phyloP scores from a whole-genome alignment of 2,113 vertebrate species.

The Otus sunia region DNA sequence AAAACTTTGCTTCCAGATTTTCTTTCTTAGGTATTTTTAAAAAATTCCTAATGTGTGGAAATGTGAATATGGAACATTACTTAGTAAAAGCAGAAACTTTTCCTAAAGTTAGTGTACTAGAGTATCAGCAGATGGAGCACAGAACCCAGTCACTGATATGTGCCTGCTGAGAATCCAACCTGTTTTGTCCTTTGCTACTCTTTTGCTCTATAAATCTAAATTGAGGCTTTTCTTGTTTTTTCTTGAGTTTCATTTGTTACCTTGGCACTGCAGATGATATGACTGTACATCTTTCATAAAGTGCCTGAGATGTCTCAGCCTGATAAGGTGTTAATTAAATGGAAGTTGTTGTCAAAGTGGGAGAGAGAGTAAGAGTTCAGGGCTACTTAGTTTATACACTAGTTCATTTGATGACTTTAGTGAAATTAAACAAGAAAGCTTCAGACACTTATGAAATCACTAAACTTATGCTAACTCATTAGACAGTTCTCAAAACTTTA shows the following conservation, averaged over 20 bases:
- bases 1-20: neutral
- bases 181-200: neutral
- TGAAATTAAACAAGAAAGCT: neutral
- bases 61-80: neutral
- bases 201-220: neutral
- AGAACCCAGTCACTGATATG: neutral
- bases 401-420: neutral
- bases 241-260: slow-evolving; percentile 28
- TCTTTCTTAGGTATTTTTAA: neutral
- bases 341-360: neutral
- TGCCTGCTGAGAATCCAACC: neutral
- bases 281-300: neutral
- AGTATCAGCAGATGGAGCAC: neutral
- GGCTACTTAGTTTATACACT: neutral
- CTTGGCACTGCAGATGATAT: neutral
- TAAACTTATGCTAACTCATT: neutral
- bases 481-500: neutral
- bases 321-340: slow-evolving; percentile 59
- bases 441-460: neutral
- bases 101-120: neutral
- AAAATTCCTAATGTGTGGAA: neutral
- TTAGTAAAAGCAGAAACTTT: neutral
- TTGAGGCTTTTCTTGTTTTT: neutral
- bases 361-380: slow-evolving; percentile 21
- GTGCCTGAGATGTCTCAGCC: slow-evolving; percentile 5